Conservation (phyloP, 2,113 vertebrate genomes). For the Cygnus atratus region DNA sequence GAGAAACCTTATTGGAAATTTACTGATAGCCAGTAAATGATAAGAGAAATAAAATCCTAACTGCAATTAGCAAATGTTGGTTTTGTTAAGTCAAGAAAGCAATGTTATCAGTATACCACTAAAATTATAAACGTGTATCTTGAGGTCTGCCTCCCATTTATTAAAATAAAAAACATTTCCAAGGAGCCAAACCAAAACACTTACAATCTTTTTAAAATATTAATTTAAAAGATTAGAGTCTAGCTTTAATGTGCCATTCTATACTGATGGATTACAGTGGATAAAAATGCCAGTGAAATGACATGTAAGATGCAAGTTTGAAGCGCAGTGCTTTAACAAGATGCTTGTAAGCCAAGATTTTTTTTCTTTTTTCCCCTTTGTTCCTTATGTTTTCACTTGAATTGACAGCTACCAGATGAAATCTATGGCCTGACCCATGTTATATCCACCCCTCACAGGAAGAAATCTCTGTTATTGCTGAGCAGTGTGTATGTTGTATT, state of each 20-base stretch:
- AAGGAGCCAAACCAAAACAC: neutral
- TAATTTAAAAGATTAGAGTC: constrained; percentile 47
- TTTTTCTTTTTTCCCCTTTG: neutral
- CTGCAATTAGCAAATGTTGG: neutral
- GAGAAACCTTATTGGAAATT: neutral
- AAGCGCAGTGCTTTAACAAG: neutral
- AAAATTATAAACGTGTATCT: neutral
- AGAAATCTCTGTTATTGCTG: neutral
- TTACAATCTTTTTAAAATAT: constrained; percentile 33
- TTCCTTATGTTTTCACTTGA: neutral
- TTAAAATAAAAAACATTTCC: constrained; percentile 29
- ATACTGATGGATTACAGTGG: constrained; percentile 9
- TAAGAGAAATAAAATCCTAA: neutral
- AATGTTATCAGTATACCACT: neutral
- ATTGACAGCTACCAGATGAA: neutral
- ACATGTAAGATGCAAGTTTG: neutral
- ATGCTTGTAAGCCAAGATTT: neutral
- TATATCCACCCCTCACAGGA: neutral
- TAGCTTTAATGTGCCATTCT: constrained; percentile 27
- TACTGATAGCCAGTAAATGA: neutral
- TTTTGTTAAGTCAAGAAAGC: constrained; percentile 12
- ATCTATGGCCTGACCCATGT: neutral
- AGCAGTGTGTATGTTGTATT: neutral
- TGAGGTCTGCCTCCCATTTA: neutral
- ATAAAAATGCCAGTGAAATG: constrained; percentile 25